Conservation (phyloP, 2,797 vertebrate genomes). For the Crenichthys baileyi region DNA sequence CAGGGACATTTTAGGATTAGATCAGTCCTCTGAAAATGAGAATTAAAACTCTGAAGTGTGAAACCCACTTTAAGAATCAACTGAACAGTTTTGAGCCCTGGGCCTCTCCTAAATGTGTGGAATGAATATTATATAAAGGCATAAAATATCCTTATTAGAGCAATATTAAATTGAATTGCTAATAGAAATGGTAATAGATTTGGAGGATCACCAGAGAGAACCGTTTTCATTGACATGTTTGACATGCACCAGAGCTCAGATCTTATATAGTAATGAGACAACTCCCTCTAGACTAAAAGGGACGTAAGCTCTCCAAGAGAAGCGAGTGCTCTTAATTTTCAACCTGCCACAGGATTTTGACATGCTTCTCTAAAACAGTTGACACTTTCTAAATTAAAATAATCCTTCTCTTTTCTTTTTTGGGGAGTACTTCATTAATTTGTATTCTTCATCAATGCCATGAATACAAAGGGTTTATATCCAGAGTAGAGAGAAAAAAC, state of each 20-base stretch:
- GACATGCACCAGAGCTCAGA: conserved; percentile 38
- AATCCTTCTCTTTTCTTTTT: conserved; percentile 48
- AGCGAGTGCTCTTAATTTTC: conserved; percentile 42
- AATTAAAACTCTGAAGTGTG: conserved; percentile 60
- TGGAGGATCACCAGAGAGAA: conserved; percentile 35
- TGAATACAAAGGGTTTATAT: conserved; percentile 67
- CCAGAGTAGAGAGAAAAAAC: conserved; percentile 60
- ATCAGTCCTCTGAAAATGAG: conserved; percentile 51
- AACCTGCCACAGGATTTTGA: conserved; percentile 51
- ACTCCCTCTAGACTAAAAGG: conserved; percentile 20
- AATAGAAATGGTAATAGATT: conserved; percentile 53
- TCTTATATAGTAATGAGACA: conserved; percentile 28
- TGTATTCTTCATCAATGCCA: conserved; percentile 60
- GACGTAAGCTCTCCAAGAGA: conserved; percentile 21
- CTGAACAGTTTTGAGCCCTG: conserved; percentile 53
- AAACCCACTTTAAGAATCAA: conserved; percentile 41
- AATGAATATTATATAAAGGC: conserved; percentile 71
- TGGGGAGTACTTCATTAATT: conserved; percentile 67
- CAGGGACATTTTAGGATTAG: conserved; percentile 57
- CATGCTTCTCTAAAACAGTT: conserved; percentile 60
- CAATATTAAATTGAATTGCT: conserved; percentile 58
- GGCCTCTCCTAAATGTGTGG: conserved; percentile 63
- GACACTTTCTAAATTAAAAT: conserved; percentile 72
- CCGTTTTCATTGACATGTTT: conserved; percentile 36
- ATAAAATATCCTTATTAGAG: conserved; percentile 59